These are phyloP conservation scores for Poliocrania exsul DNA, from an alignment of 2,797 vertebrate genomes.

Conservation along the genomic window DNA sequence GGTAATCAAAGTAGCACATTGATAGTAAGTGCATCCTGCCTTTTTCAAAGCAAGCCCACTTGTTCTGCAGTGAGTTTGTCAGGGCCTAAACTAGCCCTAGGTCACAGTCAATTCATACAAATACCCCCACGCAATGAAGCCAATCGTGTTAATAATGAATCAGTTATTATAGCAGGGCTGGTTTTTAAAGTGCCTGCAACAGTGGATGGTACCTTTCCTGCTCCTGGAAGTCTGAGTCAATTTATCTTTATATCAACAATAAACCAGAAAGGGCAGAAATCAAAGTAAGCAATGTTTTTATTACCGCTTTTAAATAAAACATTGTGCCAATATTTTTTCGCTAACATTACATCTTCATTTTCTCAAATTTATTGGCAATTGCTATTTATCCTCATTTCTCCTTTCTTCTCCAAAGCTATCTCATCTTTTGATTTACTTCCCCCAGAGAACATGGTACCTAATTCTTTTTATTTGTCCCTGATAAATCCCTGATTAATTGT, in stretches of 20 bases:
- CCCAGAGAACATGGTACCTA: neutral
- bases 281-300: slow-evolving; percentile 56
- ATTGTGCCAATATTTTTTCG: slow-evolving; percentile 34
- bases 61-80: neutral
- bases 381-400: slow-evolving; percentile 44
- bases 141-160: slow-evolving; percentile 44
- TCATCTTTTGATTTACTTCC: slow-evolving; percentile 34
- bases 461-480: slow-evolving; percentile 18
- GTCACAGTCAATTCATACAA: neutral
- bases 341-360: slow-evolving; percentile 44
- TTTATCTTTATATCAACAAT: slow-evolving; percentile 63
- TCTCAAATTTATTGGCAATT: slow-evolving; percentile 40
- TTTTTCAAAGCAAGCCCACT: neutral
- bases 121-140: neutral
- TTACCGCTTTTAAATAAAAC: slow-evolving; percentile 56
- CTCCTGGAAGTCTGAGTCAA: slow-evolving; percentile 49
- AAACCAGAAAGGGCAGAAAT: slow-evolving; percentile 60
- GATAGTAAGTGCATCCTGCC: neutral
- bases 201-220: neutral
- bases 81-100: neutral
- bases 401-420: neutral
- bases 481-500: slow-evolving; percentile 44
- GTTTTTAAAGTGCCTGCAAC: slow-evolving; percentile 12
- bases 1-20: neutral
- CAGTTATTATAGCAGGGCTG: slow-evolving; percentile 12